phyloP scores from a whole-genome alignment of 1,140 invertebrate genomes.

The Proctacanthus coquilletti region DNA sequence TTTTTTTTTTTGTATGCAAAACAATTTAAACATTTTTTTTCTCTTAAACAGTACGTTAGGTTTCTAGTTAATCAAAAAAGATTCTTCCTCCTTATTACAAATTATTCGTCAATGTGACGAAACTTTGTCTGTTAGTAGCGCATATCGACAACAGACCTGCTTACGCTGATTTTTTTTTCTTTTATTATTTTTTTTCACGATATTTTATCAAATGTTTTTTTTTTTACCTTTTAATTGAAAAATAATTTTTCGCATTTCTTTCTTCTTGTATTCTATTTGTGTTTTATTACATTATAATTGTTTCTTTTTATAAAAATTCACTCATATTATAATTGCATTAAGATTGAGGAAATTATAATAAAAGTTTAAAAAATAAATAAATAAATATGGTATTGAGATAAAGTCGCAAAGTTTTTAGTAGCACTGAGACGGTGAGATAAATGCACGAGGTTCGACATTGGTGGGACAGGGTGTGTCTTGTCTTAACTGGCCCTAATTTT shows the following conservation, averaged over 20 bases:
- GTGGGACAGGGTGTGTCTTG: no score
- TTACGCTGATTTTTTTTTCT: conserved; percentile 13
- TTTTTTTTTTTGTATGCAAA: conserved; percentile 6
- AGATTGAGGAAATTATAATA: conserved; percentile 8
- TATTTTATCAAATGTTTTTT: conserved; percentile 22
- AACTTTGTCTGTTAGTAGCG: conserved; percentile 29
- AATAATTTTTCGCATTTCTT: background rate
- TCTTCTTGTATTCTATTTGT: background rate
- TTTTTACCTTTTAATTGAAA: conserved; percentile 10
- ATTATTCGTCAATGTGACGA: conserved; percentile 11
- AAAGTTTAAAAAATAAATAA: conserved; percentile 16
- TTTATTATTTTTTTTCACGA: conserved; percentile 15
- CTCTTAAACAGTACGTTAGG: background rate
- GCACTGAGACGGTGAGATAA: background rate
- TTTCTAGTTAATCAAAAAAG: background rate
- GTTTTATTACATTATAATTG: conserved; percentile 2
- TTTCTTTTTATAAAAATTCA: conserved; percentile 27
- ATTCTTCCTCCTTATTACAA: background rate
- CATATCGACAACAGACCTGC: conserved; percentile 29
- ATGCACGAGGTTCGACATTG: background rate
- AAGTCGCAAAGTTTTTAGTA: background rate
- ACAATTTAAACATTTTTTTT: conserved; percentile 1
- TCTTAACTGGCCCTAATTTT: no score
- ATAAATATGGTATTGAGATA: conserved; percentile 14
- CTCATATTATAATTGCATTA: conserved; percentile 23